Base-by-base conservation (phyloP, 2,113 vertebrate species). In the Anseranas semipalmata region DNA sequence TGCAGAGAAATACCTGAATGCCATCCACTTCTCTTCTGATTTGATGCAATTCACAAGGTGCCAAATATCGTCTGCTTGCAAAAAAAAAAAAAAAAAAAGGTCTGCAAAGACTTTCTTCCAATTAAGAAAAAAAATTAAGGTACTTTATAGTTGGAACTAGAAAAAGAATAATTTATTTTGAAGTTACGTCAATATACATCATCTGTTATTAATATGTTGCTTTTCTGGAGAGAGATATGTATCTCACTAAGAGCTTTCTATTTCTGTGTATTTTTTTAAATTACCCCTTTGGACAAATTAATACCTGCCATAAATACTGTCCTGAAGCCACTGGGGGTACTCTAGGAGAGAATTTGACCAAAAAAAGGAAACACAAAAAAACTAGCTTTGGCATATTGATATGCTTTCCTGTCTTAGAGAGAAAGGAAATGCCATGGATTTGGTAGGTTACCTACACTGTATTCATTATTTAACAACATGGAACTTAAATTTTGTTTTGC, bases 1-100 rank as follows among this genome's bases (percentile, higher is more conserved):
- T 68, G 76, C 39, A 46, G 83, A 86, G 88, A 96, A 94, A 75
- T 85, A 84, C 60, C 60, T 74, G 80, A 94, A 63, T 12, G 37
- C 63, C 76, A 78, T 67, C 39, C 43, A 15, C 48, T 86, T 63
- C 28, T 85, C 87, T 88, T 79, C 37, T 39, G 33, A 85, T 68
- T 76, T 82, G 89, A 92, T 87, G 62, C 35, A 75, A 30, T 19
- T 21, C 45, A 27, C 39, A 68, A 73, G 60, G 89, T 56, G 11
- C 24, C 58, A 85, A 72, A 90, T 85, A 72, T 33, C 78, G 32
- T 63, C 65, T 75, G 39, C 89, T 88, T 65, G 58, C 48, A 72
- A 67, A 80, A 80, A n/a, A n/a, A n/a, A n/a, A n/a, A n/a, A n/a
- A 50, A 79, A 66, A 76, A 81, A 78, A 89, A 79, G 6, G 30